Conservation (phyloP, 1,140 invertebrate species). For the Pseudomyrmex pallidus region DNA sequence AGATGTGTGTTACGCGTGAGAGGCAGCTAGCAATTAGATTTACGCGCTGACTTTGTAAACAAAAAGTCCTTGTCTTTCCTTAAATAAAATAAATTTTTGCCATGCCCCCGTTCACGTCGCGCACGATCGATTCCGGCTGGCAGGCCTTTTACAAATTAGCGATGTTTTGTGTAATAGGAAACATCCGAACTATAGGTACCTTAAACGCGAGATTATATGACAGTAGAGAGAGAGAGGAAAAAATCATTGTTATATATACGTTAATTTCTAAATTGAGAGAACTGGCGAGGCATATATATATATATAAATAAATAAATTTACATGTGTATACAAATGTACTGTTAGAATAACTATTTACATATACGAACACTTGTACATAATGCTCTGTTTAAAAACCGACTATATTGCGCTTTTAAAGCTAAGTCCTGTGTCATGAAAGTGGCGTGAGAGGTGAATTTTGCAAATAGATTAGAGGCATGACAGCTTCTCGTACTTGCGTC, state of each 20-base stretch:
- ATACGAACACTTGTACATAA: constrained; percentile 74
- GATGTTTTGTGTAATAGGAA: constrained; percentile 72
- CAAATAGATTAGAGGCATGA: constrained; percentile 12
- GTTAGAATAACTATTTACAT: constrained; percentile 78
- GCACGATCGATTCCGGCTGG: constrained; percentile 41
- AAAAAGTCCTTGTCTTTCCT: constrained; percentile 65
- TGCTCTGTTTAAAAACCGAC: constrained; percentile 75
- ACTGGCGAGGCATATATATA: constrained; percentile 71
- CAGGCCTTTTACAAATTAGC: constrained; percentile 71
- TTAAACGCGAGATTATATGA: constrained; percentile 66
- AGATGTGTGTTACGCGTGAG: constrained; percentile 61
- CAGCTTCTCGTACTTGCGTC: constrained; percentile 40
- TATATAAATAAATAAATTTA: constrained; percentile 52
- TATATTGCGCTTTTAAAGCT: constrained; percentile 64
- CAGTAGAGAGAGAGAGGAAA: constrained; percentile 40
- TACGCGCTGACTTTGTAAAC: constrained; percentile 64
- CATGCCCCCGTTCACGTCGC: constrained; percentile 38
- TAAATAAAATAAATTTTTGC: constrained; percentile 69
- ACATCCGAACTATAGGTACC: constrained; percentile 63
- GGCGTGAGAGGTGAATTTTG: constrained; percentile 2
- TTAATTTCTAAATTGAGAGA: constrained; percentile 78
- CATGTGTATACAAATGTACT: constrained; percentile 81
- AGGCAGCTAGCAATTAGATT: constrained; percentile 74
- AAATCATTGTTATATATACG: constrained; percentile 77
- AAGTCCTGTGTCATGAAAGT: constrained; percentile 41